phyloP scores from a whole-genome alignment of 2,888 invertebrate species.

The Girardia tigrina region DNA sequence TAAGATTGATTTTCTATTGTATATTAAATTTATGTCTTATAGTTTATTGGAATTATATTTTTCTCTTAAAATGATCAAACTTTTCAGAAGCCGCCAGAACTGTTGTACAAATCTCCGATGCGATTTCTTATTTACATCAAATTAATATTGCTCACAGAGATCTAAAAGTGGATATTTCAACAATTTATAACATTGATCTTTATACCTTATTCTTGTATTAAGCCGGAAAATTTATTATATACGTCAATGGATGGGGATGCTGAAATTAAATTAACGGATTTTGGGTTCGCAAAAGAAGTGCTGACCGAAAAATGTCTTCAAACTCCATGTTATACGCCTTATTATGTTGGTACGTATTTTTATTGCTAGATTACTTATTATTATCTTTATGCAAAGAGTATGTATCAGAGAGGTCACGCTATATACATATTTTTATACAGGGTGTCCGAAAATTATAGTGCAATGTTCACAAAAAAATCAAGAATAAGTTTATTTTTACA shows the following conservation, averaged over 20 bases:
- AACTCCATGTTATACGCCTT: slow-evolving; percentile 96
- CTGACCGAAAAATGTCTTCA: slow-evolving; percentile 71
- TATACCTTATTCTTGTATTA: slow-evolving; percentile 1
- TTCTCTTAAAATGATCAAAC: no score
- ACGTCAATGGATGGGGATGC: slow-evolving; percentile 60
- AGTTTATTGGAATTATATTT: no score
- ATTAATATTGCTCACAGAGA: slow-evolving; percentile 90
- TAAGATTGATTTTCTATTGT: no score
- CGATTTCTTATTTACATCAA: slow-evolving; percentile 79
- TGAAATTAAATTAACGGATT: slow-evolving; percentile 87
- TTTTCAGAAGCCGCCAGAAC: slow-evolving; percentile 72
- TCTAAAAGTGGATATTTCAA: slow-evolving; percentile 62
- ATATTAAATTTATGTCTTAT: no score
- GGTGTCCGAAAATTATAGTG: no score
- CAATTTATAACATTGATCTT: slow-evolving; percentile 11
- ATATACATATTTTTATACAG: no score
- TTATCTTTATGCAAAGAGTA: no score
- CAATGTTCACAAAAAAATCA: no score
- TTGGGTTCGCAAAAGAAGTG: slow-evolving; percentile 95
- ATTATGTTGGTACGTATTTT: slow-evolving; percentile 69
- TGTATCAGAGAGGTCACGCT: no score
- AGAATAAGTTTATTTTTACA: no score
- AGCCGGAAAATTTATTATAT: slow-evolving; percentile 77
- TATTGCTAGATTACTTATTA: background rate
- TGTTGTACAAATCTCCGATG: slow-evolving; percentile 86